Conservation (phyloP, 2,113 vertebrate species). For the Bufo gargarizans region DNA sequence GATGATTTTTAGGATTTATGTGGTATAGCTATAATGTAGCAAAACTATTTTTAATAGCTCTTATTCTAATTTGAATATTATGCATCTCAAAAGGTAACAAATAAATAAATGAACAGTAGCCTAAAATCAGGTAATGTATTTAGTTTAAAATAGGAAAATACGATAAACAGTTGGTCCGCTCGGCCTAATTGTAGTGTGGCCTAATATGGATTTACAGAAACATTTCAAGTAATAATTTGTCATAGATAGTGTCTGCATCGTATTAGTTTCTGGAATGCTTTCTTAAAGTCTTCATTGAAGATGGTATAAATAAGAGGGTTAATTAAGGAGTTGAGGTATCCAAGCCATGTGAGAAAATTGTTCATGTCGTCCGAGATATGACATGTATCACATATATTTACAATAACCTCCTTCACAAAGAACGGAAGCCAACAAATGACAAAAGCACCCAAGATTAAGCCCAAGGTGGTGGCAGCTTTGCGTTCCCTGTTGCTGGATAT, state of each 20-base stretch:
- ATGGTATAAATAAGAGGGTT: slow-evolving; percentile 98
- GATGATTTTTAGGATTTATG: too few species aligned
- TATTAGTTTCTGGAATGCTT: slow-evolving; percentile 94
- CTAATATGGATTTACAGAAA: not conserved
- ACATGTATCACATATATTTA: slow-evolving; percentile 88
- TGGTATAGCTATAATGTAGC: too few species aligned
- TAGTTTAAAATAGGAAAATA: slow-evolving; percentile 3
- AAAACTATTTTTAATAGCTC: too few species aligned
- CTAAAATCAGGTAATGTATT: not conserved
- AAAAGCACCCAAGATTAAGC: slow-evolving; percentile 94
- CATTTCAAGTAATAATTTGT: slow-evolving; percentile 57
- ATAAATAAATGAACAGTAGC: not conserved
- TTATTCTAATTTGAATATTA: too few species aligned
- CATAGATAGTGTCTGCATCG: slow-evolving; percentile 83
- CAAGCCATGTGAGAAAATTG: slow-evolving; percentile 95
- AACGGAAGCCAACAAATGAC: slow-evolving; percentile 98
- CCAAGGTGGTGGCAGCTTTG: slow-evolving; percentile 92
- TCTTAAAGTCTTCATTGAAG: slow-evolving; percentile 99
- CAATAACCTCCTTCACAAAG: slow-evolving; percentile 96
- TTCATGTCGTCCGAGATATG: slow-evolving; percentile 86
- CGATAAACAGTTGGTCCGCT: not conserved
- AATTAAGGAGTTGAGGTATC: slow-evolving; percentile 97
- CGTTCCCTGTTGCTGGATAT: slow-evolving; percentile 90
- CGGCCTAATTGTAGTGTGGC: not conserved
- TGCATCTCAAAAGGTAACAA: too few species aligned